Evolutionary conservation across 37 sponge, comb jelly and placozoan species (phyloP).

Genomic region (Spongia lamella): DNA sequence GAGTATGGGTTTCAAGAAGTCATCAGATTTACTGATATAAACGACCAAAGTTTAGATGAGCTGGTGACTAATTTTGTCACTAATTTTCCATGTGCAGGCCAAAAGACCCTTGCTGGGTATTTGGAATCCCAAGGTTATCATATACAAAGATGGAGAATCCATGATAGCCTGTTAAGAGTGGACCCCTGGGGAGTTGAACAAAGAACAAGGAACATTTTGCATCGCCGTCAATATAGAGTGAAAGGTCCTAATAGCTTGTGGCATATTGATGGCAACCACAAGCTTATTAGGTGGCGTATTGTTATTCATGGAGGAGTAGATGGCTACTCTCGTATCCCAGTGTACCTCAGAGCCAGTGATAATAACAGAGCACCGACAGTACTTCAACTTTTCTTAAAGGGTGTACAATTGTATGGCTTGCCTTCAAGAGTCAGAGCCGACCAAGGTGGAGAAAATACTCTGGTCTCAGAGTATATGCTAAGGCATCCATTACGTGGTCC

Average conservation of each 20-base stretch:
- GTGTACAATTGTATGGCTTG: conserved; percentile 34
- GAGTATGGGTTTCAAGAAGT: too few relatives aligned
- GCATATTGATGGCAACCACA: conserved; percentile 66
- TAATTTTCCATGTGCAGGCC: too few relatives aligned
- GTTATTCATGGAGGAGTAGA: conserved; percentile 68
- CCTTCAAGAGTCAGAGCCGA: conserved; percentile 71
- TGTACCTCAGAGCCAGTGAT: conserved; percentile 25
- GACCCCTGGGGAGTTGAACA: conserved; percentile 18
- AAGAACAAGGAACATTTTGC: neutral
- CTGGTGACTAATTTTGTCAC: too few relatives aligned
- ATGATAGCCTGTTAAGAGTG: conserved; percentile 26
- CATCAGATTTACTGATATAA: too few relatives aligned
- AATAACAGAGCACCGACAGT: conserved; percentile 53
- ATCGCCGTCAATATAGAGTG: conserved; percentile 34
- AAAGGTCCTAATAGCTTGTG: conserved; percentile 48
- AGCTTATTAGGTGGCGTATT: conserved; percentile 52
- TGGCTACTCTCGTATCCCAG: conserved; percentile 50
- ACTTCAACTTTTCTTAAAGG: conserved; percentile 15
- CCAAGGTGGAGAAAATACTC: conserved; percentile 58
- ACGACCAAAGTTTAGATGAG: too few relatives aligned
- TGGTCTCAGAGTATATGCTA: conserved; percentile 48
- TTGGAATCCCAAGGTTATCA: conserved; percentile 12
- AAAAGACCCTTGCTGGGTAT: too few relatives aligned
- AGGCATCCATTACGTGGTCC: conserved; percentile 46
- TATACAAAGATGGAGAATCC: conserved; percentile 19